phyloP scores from a whole-genome alignment of 2,113 vertebrate genomes.

The Bubo bubo region DNA sequence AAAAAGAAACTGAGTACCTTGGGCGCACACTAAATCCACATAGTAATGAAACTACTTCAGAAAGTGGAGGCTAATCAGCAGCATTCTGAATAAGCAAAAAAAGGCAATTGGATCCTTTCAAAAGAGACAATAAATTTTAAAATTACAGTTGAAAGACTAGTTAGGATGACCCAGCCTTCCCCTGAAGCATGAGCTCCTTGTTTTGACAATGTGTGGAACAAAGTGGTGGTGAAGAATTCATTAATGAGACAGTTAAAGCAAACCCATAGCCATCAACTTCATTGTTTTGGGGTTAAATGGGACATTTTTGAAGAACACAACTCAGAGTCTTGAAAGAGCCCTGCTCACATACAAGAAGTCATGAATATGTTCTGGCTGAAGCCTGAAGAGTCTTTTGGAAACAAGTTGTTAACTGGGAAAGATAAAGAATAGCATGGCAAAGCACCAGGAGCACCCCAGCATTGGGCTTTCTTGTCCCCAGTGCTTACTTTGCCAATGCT shows the following conservation, averaged over 20 bases:
- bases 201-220: constrained; percentile 62
- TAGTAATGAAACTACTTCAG: neutral
- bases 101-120: neutral
- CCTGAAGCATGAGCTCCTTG: constrained; percentile 48
- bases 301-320: neutral
- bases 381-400: constrained; percentile 20
- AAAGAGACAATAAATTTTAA: constrained; percentile 1
- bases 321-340: neutral
- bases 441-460: neutral
- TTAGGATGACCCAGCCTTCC: constrained; percentile 23
- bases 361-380: neutral
- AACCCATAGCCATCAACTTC: neutral
- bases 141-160: constrained; percentile 6
- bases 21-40: neutral
- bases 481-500: neutral
- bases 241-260: neutral
- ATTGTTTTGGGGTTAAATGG: neutral
- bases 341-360: neutral
- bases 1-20: neutral
- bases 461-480: neutral
- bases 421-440: constrained; percentile 1
- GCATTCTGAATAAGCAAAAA: neutral
- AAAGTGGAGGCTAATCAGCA: neutral
- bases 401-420: constrained; percentile 45
- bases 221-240: neutral